Conservation (phyloP, 2,888 invertebrate species). For the Lacanobia wlatinum region DNA sequence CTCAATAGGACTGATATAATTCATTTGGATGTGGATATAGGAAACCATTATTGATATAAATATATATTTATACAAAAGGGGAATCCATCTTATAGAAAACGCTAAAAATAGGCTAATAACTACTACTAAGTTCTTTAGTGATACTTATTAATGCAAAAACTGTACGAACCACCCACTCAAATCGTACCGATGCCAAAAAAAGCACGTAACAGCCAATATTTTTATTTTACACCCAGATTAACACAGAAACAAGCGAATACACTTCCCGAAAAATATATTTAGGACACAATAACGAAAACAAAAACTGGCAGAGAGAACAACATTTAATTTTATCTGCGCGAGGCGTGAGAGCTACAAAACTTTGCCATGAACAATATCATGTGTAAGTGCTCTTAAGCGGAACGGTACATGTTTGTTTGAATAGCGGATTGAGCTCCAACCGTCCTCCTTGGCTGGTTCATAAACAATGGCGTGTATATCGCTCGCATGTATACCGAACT, state of each 20-base stretch:
- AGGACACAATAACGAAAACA: conserved; percentile 60
- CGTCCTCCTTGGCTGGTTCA: conserved; percentile 73
- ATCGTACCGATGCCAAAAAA: conserved; percentile 36
- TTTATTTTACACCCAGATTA: conserved; percentile 52
- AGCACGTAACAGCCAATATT: conserved; percentile 30
- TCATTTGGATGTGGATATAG: conserved; percentile 15
- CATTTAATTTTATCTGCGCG: conserved; percentile 61
- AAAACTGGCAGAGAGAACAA: conserved; percentile 58
- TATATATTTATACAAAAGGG: background rate
- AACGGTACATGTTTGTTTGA: conserved; percentile 80
- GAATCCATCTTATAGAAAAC: accelerated
- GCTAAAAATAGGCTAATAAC: background rate
- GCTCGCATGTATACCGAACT: conserved; percentile 43
- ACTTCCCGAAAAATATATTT: conserved; percentile 55
- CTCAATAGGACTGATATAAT: conserved; percentile 26
- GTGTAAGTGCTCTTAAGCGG: conserved; percentile 70
- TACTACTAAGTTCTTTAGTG: background rate
- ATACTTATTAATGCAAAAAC: background rate
- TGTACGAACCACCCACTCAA: background rate
- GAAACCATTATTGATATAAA: background rate
- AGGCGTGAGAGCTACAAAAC: conserved; percentile 57
- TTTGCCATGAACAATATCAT: conserved; percentile 66
- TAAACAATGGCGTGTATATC: conserved; percentile 77
- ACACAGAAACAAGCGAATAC: conserved; percentile 51
- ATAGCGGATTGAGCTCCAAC: conserved; percentile 82